These are phyloP conservation scores for Amphiprion ocellaris DNA, from an alignment of 2,113 vertebrate genomes.

Conservation along the genomic window DNA sequence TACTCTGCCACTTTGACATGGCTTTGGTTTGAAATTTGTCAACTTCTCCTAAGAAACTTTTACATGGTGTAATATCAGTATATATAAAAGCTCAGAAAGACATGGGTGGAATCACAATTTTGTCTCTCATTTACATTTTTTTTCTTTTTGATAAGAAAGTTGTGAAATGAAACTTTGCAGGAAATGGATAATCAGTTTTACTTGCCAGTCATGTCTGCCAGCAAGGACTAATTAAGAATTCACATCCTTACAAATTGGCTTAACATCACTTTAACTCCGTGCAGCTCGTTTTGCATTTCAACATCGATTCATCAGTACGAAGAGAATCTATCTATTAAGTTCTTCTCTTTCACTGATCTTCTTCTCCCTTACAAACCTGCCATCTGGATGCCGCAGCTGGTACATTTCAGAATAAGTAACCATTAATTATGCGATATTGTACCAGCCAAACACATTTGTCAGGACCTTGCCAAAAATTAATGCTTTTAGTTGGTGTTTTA, in stretches of 20 bases:
- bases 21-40: conserved; percentile 11
- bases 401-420: conserved; percentile 4
- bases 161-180: no score
- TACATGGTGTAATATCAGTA: neutral
- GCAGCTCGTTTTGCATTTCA: conserved; percentile 19
- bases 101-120: neutral
- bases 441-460: conserved; percentile 22
- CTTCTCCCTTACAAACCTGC: neutral
- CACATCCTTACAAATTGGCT: neutral
- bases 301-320: conserved; percentile 5
- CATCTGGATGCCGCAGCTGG: neutral
- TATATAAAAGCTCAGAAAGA: neutral
- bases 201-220: neutral
- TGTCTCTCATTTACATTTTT: neutral
- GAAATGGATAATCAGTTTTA: no score
- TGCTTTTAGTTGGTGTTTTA: neutral
- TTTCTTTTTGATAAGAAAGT: neutral
- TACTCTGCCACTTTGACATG: neutral
- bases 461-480: neutral
- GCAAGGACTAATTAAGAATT: conserved; percentile 3
- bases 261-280: conserved; percentile 18
- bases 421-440: neutral
- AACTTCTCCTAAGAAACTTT: neutral
- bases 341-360: conserved; percentile 9
- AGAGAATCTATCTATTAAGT: neutral